These are phyloP conservation scores for Anolis apletophallus DNA, from an alignment of 2,797 vertebrate species.

Conservation along the genomic window DNA sequence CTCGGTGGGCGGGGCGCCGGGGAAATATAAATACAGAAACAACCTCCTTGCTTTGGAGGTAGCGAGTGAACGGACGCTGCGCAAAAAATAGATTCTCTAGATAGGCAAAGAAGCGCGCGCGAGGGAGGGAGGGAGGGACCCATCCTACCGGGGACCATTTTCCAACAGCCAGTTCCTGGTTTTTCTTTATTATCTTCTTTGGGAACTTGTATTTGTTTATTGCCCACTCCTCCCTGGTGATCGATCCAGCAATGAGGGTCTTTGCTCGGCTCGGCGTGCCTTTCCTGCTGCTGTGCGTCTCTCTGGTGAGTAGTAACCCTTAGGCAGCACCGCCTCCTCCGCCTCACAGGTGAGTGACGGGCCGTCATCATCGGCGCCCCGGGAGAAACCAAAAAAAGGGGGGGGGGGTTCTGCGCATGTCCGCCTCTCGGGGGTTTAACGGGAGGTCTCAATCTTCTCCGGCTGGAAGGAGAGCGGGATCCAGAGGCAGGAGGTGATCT, in stretches of 20 bases:
- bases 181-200: too few species aligned
- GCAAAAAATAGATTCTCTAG: background rate
- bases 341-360: background rate
- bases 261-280: background rate
- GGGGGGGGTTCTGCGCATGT: too few species aligned
- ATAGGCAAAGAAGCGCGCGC: too few species aligned
- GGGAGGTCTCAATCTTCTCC: too few species aligned
- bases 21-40: conserved; percentile 36
- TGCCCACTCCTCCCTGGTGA: background rate
- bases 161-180: background rate
- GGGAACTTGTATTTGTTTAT: background rate
- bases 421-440: too few species aligned
- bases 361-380: too few species aligned
- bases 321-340: background rate
- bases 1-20: conserved; percentile 28
- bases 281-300: conserved; percentile 3
- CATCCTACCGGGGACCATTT: background rate
- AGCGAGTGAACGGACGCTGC: background rate
- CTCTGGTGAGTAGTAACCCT: conserved; percentile 16
- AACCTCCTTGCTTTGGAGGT: conserved; percentile 22
- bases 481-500: too few species aligned
- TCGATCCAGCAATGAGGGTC: conserved; percentile 8
- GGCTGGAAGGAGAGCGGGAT: background rate
- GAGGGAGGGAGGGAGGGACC: background rate
- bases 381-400: too few species aligned